These are phyloP conservation scores for Acrobasis suavella DNA, from an alignment of 2,888 invertebrate species.

Conservation along the genomic window DNA sequence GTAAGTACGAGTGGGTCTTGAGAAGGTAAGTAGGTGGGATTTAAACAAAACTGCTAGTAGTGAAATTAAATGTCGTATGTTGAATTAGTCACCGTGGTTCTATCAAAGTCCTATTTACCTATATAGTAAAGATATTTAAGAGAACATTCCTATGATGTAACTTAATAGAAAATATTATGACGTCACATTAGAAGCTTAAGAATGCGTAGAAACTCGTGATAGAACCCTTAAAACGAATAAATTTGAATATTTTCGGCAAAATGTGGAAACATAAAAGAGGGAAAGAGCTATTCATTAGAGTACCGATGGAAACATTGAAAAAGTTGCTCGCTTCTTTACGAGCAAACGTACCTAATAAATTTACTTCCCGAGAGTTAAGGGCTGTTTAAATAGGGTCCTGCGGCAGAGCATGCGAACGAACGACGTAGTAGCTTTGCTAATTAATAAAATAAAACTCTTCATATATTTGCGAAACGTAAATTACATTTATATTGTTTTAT, in stretches of 20 bases:
- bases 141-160: not conserved
- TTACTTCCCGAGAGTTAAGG: constrained; percentile 34
- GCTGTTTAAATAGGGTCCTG: constrained; percentile 23
- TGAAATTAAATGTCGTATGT: too few relatives aligned
- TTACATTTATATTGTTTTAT: not conserved
- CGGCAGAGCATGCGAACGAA: constrained; percentile 5
- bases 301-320: constrained; percentile 36
- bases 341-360: constrained; percentile 35
- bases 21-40: too few relatives aligned
- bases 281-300: constrained; percentile 42
- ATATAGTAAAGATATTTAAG: too few relatives aligned
- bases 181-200: not conserved
- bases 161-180: not conserved
- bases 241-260: constrained; percentile 25
- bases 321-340: constrained; percentile 36
- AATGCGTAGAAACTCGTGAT: not conserved
- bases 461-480: not conserved
- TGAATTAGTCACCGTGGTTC: too few relatives aligned
- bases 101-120: too few relatives aligned
- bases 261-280: constrained; percentile 29
- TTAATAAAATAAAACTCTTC: constrained; percentile 19
- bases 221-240: constrained; percentile 26
- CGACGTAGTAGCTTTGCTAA: constrained; percentile 18
- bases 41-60: too few relatives aligned
- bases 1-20: too few relatives aligned